Evolutionary conservation across 2,113 vertebrate species (phyloP).

Genomic region (Notothenia rossii): DNA sequence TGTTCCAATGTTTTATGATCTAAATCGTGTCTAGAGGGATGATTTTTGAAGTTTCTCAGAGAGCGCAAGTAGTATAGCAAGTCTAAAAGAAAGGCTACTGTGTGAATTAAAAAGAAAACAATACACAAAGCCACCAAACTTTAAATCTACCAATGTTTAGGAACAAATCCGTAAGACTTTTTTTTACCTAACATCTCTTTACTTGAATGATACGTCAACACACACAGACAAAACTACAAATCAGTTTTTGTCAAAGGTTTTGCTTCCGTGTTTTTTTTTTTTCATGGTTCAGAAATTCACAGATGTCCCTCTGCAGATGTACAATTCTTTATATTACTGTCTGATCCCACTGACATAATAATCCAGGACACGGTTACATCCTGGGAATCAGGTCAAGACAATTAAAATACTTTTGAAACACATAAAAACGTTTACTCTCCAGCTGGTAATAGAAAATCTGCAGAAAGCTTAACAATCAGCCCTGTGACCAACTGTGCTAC

Average conservation of each 20-base stretch:
- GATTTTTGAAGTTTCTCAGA: neutral
- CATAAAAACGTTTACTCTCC: neutral
- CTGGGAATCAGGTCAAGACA: conserved; percentile 18
- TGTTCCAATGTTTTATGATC: neutral
- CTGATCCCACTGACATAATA: conserved; percentile 29
- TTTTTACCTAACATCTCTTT: conserved; percentile 22
- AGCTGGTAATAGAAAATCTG: conserved; percentile 3
- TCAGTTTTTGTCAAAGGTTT: conserved; percentile 32
- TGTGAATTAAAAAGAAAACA: neutral
- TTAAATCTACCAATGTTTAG: conserved; percentile 3
- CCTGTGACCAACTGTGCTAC: neutral
- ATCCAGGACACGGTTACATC: conserved; percentile 26
- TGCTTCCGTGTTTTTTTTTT: conserved; percentile 4
- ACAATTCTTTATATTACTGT: conserved; percentile 12
- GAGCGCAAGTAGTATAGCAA: neutral
- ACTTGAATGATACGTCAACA: conserved; percentile 33
- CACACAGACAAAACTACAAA: conserved; percentile 18
- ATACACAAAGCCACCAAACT: neutral
- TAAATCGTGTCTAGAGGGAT: neutral
- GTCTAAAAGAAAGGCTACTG: neutral
- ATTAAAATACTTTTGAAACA: conserved; percentile 12
- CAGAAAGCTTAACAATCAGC: conserved; percentile 1
- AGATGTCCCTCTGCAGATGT: conserved; percentile 49
- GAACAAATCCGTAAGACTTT: conserved; percentile 13
- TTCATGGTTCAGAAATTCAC: conserved; percentile 47